phyloP scores from a whole-genome alignment of 1,140 invertebrate species.

The Cotesia chilonis region DNA sequence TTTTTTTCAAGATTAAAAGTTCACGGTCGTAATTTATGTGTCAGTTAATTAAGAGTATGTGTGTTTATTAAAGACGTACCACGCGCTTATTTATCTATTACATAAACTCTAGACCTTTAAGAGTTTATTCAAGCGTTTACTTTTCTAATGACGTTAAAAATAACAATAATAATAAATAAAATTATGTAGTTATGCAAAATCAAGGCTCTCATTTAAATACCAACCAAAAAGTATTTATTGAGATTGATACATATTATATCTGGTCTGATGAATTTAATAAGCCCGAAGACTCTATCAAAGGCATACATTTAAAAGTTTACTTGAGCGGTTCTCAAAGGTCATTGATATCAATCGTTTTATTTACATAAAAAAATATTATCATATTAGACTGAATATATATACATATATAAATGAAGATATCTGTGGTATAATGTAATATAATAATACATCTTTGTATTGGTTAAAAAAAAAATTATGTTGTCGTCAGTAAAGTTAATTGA shows the following conservation, averaged over 20 bases:
- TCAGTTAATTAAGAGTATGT: not conserved
- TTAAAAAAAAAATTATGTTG: conserved; percentile 29
- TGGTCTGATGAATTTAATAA: too few relatives aligned
- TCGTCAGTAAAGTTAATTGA: conserved; percentile 45
- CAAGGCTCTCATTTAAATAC: too few relatives aligned
- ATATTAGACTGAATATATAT: not conserved
- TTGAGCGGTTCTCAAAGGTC: too few relatives aligned
- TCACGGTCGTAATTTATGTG: not conserved
- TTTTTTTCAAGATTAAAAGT: not conserved
- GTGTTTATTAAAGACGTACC: not conserved
- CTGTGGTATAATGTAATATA: not conserved
- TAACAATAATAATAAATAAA: not conserved
- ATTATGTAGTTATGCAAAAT: too few relatives aligned
- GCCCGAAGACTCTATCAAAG: too few relatives aligned
- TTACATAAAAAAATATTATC: too few relatives aligned
- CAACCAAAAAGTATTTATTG: too few relatives aligned
- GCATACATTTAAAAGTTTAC: too few relatives aligned
- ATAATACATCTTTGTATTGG: not conserved
- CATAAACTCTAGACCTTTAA: too few relatives aligned
- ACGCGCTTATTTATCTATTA: not conserved
- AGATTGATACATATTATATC: too few relatives aligned
- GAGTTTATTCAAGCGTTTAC: not conserved
- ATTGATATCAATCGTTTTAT: too few relatives aligned
- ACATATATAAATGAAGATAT: not conserved
- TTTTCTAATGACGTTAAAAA: not conserved